A percentile compares a stretch with the other conserved stretches of the same genome.
These are phyloP conservation scores for Alca torda DNA, from an alignment of 2,797 vertebrate genomes.

Conservation along the genomic window DNA sequence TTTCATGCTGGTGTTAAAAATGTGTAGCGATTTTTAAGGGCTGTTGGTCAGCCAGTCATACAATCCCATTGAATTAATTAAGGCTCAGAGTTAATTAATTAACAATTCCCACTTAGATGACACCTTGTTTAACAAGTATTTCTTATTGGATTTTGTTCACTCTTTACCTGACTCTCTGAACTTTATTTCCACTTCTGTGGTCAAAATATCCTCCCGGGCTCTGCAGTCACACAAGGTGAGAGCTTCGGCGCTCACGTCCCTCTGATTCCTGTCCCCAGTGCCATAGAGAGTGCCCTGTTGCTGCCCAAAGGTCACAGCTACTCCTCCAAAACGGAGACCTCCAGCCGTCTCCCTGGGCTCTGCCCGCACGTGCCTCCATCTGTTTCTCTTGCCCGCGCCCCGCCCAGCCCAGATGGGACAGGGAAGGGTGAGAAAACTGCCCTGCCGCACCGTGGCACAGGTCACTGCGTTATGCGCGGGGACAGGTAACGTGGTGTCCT, in stretches of 20 bases:
- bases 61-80: neutral
- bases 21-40: neutral
- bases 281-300: neutral
- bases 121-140: neutral
- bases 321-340: neutral
- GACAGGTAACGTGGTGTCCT: neutral
- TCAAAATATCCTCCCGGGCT: neutral
- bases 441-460: rapidly evolving
- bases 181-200: neutral
- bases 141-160: neutral
- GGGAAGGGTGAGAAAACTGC: neutral
- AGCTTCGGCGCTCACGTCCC: rapidly evolving
- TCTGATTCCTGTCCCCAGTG: neutral
- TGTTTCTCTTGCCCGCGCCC: rapidly evolving
- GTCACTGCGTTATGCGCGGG: rapidly evolving
- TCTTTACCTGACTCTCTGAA: neutral
- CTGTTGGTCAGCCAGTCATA: neutral
- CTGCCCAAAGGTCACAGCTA: neutral
- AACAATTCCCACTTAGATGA: neutral
- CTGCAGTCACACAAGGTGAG: neutral
- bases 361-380: rapidly evolving
- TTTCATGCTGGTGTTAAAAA: neutral
- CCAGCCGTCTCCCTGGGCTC: neutral
- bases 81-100: neutral
- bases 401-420: rapidly evolving